These are phyloP conservation scores for Lacanobia oleracea DNA, from an alignment of 2,888 invertebrate genomes.

Conservation along the genomic window DNA sequence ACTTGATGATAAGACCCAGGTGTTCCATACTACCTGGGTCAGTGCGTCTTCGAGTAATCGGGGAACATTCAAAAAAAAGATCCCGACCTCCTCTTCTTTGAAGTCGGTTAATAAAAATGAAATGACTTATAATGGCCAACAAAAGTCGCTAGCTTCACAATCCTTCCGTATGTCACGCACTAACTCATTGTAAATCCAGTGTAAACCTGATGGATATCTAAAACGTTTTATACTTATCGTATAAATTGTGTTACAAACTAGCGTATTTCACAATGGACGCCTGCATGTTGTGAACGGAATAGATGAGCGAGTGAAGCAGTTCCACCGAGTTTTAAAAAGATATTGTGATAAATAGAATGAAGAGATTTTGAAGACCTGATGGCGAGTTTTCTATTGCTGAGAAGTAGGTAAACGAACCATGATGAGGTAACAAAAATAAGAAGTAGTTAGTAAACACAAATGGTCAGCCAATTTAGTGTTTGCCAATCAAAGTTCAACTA, in stretches of 20 bases:
- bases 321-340: background rate
- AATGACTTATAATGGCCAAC: constrained; percentile 1
- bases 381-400: background rate
- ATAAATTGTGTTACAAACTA: constrained; percentile 69
- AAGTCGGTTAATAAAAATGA: no score
- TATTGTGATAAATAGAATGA: background rate
- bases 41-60: no score
- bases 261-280: constrained; percentile 64
- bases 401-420: background rate
- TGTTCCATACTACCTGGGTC: no score
- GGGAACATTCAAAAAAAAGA: no score
- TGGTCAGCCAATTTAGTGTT: no score
- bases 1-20: no score
- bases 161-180: constrained; percentile 34
- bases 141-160: constrained; percentile 7
- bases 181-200: constrained; percentile 51
- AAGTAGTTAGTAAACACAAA: no score
- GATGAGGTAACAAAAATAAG: background rate
- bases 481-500: no score
- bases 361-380: background rate
- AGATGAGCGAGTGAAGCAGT: constrained; percentile 22
- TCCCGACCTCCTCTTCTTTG: no score
- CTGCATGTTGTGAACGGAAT: constrained; percentile 48
- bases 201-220: constrained; percentile 56
- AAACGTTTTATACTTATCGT: constrained; percentile 66